These are phyloP conservation scores for Fulmarus glacialis DNA, from an alignment of 2,113 vertebrate species.

Conservation along the genomic window DNA sequence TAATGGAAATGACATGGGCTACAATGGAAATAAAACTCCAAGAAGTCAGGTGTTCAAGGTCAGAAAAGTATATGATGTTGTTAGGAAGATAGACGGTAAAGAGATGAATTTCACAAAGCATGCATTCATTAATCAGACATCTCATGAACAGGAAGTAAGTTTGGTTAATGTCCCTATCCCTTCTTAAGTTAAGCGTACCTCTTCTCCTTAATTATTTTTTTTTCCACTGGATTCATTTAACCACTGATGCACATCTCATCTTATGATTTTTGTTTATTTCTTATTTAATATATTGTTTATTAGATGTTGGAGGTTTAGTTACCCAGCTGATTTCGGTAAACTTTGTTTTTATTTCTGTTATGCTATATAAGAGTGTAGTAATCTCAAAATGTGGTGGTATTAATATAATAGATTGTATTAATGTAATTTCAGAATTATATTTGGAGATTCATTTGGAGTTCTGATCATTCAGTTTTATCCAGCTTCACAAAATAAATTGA, in stretches of 20 bases:
- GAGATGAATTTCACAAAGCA: conserved; percentile 80
- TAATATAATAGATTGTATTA: background rate
- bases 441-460: background rate
- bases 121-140: conserved; percentile 78
- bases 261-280: conserved; percentile 10
- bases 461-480: background rate
- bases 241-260: background rate
- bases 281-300: background rate
- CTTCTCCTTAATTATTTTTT: conserved; percentile 17
- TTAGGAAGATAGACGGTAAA: conserved; percentile 82
- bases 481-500: background rate
- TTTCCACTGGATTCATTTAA: background rate
- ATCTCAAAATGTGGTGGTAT: background rate
- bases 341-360: background rate
- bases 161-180: conserved; percentile 63
- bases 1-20: conserved; percentile 96
- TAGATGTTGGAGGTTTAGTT: background rate
- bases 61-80: conserved; percentile 80
- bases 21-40: conserved; percentile 98
- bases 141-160: conserved; percentile 77
- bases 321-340: background rate
- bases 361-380: background rate
- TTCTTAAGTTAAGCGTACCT: conserved; percentile 58
- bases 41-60: conserved; percentile 99
- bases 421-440: background rate